Percentiles rank a stretch among this genome's conserved stretches.
Evolutionary conservation across 2,113 vertebrate genomes (phyloP).

Genomic region (Sorex araneus): DNA sequence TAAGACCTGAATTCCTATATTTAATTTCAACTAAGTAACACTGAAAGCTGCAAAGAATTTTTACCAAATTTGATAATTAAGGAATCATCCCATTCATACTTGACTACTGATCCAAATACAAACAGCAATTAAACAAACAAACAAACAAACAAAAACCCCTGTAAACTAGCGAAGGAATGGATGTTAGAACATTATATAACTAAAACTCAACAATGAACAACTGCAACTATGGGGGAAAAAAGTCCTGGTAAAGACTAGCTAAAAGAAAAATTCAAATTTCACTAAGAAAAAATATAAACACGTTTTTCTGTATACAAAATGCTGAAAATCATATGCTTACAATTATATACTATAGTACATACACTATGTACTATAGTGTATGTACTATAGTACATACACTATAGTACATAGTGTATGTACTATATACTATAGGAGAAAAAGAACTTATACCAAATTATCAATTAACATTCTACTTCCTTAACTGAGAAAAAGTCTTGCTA

Average conservation of each 20-base stretch:
- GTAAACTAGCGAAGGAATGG: not conserved
- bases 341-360: not conserved
- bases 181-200: too few species aligned
- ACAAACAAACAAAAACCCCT: too few species aligned
- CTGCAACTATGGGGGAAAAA: too few species aligned
- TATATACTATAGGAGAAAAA: not conserved
- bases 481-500: not conserved
- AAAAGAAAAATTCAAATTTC: slow-evolving; percentile 5
- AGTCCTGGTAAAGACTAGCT: too few species aligned
- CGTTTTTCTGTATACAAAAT: not conserved
- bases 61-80: not conserved
- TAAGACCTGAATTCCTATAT: not conserved
- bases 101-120: slow-evolving; percentile 43
- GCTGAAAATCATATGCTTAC: not conserved
- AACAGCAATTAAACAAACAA: slow-evolving; percentile 20
- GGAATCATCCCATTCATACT: not conserved
- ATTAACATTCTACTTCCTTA: slow-evolving; percentile 9
- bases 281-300: slow-evolving; percentile 2
- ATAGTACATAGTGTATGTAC: too few species aligned
- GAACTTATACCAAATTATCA: not conserved
- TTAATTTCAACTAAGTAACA: not conserved
- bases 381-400: not conserved
- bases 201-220: too few species aligned
- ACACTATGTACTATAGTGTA: too few species aligned
- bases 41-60: slow-evolving; percentile 40